Evolutionary conservation across 1,140 invertebrate genomes (phyloP).

Genomic region (Drosophila ambigua): DNA sequence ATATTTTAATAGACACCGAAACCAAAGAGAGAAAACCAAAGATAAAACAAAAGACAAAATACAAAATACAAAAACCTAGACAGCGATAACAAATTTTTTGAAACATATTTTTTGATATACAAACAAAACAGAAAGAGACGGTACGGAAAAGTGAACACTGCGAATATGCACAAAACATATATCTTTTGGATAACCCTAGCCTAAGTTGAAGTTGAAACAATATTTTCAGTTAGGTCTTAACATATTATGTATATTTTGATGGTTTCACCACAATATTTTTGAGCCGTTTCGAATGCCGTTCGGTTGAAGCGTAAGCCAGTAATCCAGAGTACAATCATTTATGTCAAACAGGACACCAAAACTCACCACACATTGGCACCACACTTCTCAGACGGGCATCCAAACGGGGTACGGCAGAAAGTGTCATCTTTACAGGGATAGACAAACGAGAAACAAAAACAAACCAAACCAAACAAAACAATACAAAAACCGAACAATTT

Average conservation of each 20-base stretch:
- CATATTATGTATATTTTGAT: constrained; percentile 62
- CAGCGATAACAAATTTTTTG: constrained; percentile 66
- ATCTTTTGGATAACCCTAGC: constrained; percentile 66
- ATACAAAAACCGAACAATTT: constrained; percentile 39
- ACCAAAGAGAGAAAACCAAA: constrained; percentile 10
- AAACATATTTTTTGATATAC: constrained; percentile 70
- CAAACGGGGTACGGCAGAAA: constrained; percentile 9
- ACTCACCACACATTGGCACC: constrained; percentile 27
- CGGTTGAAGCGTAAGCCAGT: constrained; percentile 73
- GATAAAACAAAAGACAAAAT: constrained; percentile 13
- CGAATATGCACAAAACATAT: constrained; percentile 63
- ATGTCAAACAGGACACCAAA: constrained; percentile 75
- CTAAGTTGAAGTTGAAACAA: constrained; percentile 62
- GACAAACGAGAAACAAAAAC: constrained; percentile 17
- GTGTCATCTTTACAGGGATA: constrained; percentile 70
- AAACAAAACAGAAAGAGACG: constrained; percentile 12
- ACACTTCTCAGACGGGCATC: constrained; percentile 16
- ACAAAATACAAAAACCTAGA: constrained; percentile 8
- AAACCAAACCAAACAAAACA: constrained; percentile 21
- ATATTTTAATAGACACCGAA: constrained; percentile 76
- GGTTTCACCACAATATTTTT: constrained; percentile 70
- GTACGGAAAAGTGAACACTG: constrained; percentile 35
- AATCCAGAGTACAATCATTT: constrained; percentile 82
- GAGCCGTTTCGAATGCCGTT: constrained; percentile 55
- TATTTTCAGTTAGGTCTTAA: constrained; percentile 26